Base-by-base conservation (phyloP, 2,888 invertebrate genomes). In the Drosophila nr. fundita region DNA sequence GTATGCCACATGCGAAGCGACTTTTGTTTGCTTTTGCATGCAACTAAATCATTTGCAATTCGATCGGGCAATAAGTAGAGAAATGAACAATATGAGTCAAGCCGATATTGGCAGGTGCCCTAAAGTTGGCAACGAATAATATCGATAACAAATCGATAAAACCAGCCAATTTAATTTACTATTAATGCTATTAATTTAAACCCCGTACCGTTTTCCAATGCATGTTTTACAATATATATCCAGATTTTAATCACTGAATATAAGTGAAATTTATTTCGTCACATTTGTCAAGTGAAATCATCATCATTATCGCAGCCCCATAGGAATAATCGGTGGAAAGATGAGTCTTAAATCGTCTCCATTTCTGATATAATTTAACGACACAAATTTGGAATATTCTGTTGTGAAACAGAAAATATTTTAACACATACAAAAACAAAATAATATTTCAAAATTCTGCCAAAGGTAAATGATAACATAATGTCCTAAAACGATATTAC, bases 1-100 rank as follows among this genome's bases (percentile, higher is more conserved):
- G 55, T 48, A 64, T 75, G 77, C 71, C 45, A 54, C 67, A 75
- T 63, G 79, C 76, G 49, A 74, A 30, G 55, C 45, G 29, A 21
- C 38, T 62, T 48, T 66, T 70, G 69, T 78, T 78, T 65, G 42
- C 42, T 11, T 2, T 11, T 42, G 13, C 21, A 65, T 65, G 74
- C 76, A 76, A 67, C 45, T 54, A 55, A 29, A 76, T 34, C 60
- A 59, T 59, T 66, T 61, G 21, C 32, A 45, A 42, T 48, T 45
- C 34, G 18, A 52, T 65, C 29, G 24, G 49, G 29, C 50, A 29
- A 73, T 52, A 34, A 36, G 24, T 24, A 36, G 15, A 32, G 32
- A 32, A 29, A 27, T 49, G 2, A 27, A 7, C 29, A 53, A 34
- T 36, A 36, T 75, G 76, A 74, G 15, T 73, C 63, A 59, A 11